Evolutionary conservation across 2,113 vertebrate genomes (phyloP).

Genomic region (Pelodiscus sinensis): DNA sequence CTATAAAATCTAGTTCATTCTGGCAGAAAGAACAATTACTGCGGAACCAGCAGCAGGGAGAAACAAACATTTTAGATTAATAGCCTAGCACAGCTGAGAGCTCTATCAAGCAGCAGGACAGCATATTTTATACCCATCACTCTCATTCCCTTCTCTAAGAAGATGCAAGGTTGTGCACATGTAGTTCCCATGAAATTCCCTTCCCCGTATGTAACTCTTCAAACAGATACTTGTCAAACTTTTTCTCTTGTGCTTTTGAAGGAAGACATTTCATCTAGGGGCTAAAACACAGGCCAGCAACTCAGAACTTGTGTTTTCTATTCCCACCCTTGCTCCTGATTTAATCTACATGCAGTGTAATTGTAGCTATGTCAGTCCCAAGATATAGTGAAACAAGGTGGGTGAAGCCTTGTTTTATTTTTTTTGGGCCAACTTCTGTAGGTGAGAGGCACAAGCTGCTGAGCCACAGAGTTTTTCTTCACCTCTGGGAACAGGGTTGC

Average conservation of each 20-base stretch:
- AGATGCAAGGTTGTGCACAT: rapidly evolving
- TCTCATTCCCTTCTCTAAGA: background rate
- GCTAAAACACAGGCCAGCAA: background rate
- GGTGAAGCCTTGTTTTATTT: background rate
- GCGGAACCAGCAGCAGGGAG: background rate
- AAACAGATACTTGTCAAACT: background rate
- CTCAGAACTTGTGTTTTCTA: background rate
- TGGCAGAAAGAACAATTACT: background rate
- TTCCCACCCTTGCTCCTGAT: background rate
- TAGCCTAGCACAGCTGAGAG: background rate
- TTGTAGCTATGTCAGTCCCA: background rate
- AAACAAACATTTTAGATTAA: background rate
- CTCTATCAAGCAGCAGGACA: background rate
- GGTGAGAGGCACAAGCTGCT: background rate
- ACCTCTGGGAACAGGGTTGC: background rate
- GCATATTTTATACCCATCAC: background rate
- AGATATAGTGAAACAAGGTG: background rate
- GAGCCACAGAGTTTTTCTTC: background rate
- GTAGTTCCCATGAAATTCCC: background rate
- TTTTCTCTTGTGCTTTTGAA: background rate
- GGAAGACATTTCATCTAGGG: rapidly evolving
- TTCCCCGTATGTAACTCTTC: background rate
- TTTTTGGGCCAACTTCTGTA: background rate
- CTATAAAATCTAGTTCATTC: background rate
- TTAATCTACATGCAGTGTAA: background rate